Evolutionary conservation across 1,140 invertebrate species (phyloP).

Genomic region (fruit fly (Drosophila melanogaster)): Release_6_plus_ISO1_MT NT_033777.3:29983001-29983500

Average conservation of each 20-base stretch:
- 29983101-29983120: conserved; percentile 20
- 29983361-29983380: conserved; percentile 31
- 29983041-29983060: conserved; percentile 53
- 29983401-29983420: conserved; percentile 21
- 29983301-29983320: conserved; percentile 7
- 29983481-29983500: conserved; percentile 7
- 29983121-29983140: too few relatives aligned
- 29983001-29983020: conserved; percentile 22
- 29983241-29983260: too few relatives aligned
- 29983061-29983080: conserved; percentile 65
- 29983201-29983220: too few relatives aligned
- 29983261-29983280: too few relatives aligned
- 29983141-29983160: too few relatives aligned
- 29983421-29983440: conserved; percentile 73
- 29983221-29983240: too few relatives aligned
- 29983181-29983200: too few relatives aligned
- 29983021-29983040: conserved; percentile 23
- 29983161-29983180: too few relatives aligned
- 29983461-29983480: conserved; percentile 26
- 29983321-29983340: conserved; percentile 8
- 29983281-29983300: neutral
- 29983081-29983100: conserved; percentile 48
- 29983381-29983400: conserved; percentile 40
- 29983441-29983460: conserved; percentile 69
- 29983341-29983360: conserved; percentile 65